Evolutionary conservation across 2,888 invertebrate genomes (phyloP).

Genomic region (Rhagonycha lutea): DNA sequence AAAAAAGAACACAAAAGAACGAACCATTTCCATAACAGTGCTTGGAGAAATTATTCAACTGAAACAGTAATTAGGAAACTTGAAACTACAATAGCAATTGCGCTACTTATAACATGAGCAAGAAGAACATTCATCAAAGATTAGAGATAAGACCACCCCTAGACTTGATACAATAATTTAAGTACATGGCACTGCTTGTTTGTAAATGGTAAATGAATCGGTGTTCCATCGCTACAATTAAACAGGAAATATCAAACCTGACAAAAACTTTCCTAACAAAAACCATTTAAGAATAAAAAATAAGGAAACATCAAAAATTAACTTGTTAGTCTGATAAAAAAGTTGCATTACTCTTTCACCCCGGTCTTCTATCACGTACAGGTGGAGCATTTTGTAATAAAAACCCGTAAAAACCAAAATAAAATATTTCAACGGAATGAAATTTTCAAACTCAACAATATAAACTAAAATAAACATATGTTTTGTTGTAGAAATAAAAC

Average conservation of each 20-base stretch:
- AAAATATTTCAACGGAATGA: background rate
- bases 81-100: background rate
- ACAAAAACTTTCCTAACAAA: background rate
- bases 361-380: background rate
- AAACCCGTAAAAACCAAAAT: background rate
- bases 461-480: background rate
- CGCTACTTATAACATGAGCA: background rate
- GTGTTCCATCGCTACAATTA: background rate
- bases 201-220: background rate
- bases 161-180: background rate
- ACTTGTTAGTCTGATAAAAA: background rate
- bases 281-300: background rate
- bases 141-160: background rate
- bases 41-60: background rate
- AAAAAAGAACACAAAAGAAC: background rate
- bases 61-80: background rate
- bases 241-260: background rate
- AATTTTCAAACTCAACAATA: background rate
- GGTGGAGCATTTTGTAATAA: background rate
- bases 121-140: background rate
- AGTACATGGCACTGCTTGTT: background rate
- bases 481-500: background rate
- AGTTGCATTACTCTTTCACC: background rate
- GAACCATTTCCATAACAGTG: background rate
- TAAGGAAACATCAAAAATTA: background rate